Evolutionary conservation across 2,113 vertebrate genomes (phyloP).

Genomic region (Pungitius pungitius): DNA sequence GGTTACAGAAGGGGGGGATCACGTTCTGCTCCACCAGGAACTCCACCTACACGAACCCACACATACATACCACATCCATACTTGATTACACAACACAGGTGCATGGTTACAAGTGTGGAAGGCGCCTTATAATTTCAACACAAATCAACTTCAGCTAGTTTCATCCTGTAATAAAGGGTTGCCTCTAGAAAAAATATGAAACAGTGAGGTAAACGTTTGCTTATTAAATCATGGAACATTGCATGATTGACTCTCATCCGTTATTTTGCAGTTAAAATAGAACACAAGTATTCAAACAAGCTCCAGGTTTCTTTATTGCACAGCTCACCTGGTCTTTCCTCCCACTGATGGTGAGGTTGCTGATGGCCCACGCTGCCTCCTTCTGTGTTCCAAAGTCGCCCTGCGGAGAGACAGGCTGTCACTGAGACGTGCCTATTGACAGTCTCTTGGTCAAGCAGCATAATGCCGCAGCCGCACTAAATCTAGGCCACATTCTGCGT

Average conservation of each 20-base stretch:
- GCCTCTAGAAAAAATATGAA: background rate
- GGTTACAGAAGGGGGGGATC: conserved; percentile 96
- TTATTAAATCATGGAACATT: background rate
- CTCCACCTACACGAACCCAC: conserved; percentile 88
- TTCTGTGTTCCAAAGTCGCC: conserved; percentile 99
- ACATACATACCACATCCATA: conserved; percentile 71
- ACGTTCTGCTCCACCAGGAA: conserved; percentile 97
- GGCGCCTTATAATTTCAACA: background rate
- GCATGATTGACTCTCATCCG: background rate
- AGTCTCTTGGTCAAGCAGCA: conserved; percentile 14
- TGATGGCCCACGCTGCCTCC: conserved; percentile 99
- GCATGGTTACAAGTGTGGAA: conserved; percentile 50
- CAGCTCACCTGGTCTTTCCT: conserved; percentile 95
- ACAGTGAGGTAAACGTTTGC: background rate
- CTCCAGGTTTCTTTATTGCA: background rate
- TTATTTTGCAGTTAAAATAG: background rate
- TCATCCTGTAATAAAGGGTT: background rate
- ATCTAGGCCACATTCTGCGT: background rate
- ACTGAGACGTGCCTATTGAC: conserved; percentile 24
- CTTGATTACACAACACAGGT: conserved; percentile 67
- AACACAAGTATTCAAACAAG: background rate
- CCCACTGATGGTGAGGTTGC: conserved; percentile 99
- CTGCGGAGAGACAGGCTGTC: conserved; percentile 82
- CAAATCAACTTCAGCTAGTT: background rate
- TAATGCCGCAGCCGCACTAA: background rate